Conservation (phyloP, 2,797 vertebrate genomes). For the Toxotes lorentzi region DNA sequence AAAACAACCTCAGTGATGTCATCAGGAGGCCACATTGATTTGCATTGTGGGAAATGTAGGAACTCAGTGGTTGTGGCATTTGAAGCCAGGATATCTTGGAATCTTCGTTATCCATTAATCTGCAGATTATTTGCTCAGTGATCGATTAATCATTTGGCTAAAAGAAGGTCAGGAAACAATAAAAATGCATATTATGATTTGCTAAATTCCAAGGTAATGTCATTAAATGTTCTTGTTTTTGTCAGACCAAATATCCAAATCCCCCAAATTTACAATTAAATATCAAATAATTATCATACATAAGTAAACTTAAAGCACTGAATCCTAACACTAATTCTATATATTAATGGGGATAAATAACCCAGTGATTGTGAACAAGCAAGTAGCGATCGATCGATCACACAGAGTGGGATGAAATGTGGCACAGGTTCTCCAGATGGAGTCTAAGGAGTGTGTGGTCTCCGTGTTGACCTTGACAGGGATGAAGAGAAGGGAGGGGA, state of each 20-base stretch:
- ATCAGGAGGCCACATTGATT: not conserved
- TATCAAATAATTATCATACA: too few species aligned
- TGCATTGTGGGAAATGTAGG: not conserved
- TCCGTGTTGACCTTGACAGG: conserved; percentile 58
- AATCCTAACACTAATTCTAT: not conserved
- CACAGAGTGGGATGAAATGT: not conserved
- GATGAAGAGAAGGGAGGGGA: conserved; percentile 14
- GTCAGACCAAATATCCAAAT: not conserved
- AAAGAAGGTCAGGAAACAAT: not conserved
- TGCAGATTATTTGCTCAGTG: too few species aligned
- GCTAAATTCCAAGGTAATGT: not conserved
- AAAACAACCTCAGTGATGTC: not conserved
- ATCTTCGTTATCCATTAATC: not conserved
- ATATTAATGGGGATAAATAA: not conserved
- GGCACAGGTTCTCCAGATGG: conserved; percentile 27
- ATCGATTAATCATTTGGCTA: not conserved
- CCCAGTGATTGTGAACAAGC: not conserved
- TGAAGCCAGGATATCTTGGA: not conserved
- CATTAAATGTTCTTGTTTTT: not conserved
- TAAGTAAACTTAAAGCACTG: not conserved
- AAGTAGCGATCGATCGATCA: conserved; percentile 3
- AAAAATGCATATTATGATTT: not conserved
- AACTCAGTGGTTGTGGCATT: not conserved
- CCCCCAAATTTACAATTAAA: too few species aligned
- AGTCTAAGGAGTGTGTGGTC: conserved; percentile 30